Evolutionary conservation across 2,797 vertebrate species (phyloP).

Genomic region (Toxotes lorentzi): DNA sequence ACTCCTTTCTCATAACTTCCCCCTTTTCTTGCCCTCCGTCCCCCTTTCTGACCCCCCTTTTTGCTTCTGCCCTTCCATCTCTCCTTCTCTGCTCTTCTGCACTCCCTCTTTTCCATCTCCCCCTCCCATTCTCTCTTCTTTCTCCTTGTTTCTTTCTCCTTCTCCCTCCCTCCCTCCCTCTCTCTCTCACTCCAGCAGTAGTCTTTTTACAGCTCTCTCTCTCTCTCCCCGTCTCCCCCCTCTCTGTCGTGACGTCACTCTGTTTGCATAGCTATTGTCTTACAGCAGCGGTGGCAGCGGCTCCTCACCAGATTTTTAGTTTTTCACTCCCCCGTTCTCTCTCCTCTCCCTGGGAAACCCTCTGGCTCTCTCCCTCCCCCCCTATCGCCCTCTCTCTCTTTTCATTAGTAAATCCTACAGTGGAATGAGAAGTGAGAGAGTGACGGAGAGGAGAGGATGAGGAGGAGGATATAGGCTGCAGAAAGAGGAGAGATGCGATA

Average conservation of each 20-base stretch:
- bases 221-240: constrained; percentile 43
- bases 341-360: constrained; percentile 42
- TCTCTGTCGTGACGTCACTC: constrained; percentile 89
- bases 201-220: constrained; percentile 71
- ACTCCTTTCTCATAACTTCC: background rate
- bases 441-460: constrained; percentile 66
- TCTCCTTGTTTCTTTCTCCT: background rate
- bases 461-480: constrained; percentile 58
- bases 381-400: constrained; percentile 13
- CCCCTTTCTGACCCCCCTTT: background rate
- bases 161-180: background rate
- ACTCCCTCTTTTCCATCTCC: background rate
- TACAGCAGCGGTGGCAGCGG: constrained; percentile 84
- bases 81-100: background rate
- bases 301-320: constrained; percentile 78
- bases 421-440: constrained; percentile 78
- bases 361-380: constrained; percentile 23
- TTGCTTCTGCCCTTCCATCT: background rate
- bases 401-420: constrained; percentile 60
- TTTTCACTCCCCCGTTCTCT: constrained; percentile 35
- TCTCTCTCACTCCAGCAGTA: constrained; percentile 72
- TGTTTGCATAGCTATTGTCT: constrained; percentile 94
- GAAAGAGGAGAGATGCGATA: constrained; percentile 64
- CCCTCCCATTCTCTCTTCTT: background rate
- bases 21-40: background rate